A percentile compares a stretch with the other conserved stretches of the same genome.
Conservation (phyloP, 1,140 invertebrate genomes). For the Charaxes varanes region DNA sequence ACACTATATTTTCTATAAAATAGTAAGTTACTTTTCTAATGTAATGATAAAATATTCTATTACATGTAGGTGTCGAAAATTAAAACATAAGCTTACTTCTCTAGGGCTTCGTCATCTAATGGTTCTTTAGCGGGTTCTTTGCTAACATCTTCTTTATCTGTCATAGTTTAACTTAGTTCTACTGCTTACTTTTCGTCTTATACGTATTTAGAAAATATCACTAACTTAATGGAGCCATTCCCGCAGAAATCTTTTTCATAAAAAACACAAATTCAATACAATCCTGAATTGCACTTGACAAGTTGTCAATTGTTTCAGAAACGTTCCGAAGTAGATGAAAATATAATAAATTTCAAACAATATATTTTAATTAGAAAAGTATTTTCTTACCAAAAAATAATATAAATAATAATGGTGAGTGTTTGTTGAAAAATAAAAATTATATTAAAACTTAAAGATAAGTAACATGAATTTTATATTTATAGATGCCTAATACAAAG, state of each 20-base stretch:
- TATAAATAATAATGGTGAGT: no score
- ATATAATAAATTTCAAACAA: no score
- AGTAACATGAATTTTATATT: no score
- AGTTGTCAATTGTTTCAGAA: no score
- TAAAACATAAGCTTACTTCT: constrained; percentile 44
- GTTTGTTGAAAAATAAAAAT: no score
- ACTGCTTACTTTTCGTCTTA: constrained; percentile 8
- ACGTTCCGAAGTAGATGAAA: no score
- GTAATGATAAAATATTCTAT: background rate
- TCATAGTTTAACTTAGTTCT: constrained; percentile 52
- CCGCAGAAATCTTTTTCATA: constrained; percentile 6
- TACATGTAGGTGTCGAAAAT: constrained; percentile 10
- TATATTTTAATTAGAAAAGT: no score
- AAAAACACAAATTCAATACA: constrained; percentile 21
- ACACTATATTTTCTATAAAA: no score
- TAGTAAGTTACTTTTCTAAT: no score
- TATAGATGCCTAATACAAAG: no score
- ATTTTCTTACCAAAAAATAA: no score
- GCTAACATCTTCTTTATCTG: constrained; percentile 62
- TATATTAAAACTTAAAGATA: no score
- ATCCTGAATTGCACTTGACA: constrained; percentile 10
- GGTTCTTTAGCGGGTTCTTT: constrained; percentile 54
- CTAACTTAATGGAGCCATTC: constrained; percentile 13
- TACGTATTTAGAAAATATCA: constrained; percentile 14
- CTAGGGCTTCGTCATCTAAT: constrained; percentile 64